Evolutionary conservation across 2,113 vertebrate species (phyloP).

Genomic region (Onychostoma macrolepis): DNA sequence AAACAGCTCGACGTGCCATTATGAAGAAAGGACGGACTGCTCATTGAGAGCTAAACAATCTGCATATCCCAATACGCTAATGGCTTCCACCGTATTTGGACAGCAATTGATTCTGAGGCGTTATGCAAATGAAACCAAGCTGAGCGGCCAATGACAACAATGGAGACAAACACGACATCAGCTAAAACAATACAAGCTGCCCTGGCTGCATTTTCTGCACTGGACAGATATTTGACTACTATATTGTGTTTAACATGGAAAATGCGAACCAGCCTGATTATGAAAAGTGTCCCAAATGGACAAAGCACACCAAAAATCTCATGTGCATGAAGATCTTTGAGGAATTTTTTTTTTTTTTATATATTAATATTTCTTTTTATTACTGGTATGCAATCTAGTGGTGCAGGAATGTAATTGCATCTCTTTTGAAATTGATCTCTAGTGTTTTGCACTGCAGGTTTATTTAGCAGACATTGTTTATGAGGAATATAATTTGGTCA

Average conservation of each 20-base stretch:
- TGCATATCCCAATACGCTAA: constrained; percentile 41
- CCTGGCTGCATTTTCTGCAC: neutral
- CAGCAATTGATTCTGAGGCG: constrained; percentile 35
- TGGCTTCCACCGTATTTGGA: constrained; percentile 21
- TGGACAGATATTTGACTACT: constrained; percentile 3
- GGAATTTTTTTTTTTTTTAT: too few species aligned
- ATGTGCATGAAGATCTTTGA: neutral
- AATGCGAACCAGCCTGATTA: neutral
- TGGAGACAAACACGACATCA: constrained; percentile 39
- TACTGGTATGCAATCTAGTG: constrained; percentile 65
- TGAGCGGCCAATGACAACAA: constrained; percentile 43
- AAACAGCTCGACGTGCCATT: constrained; percentile 27
- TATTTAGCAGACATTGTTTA: neutral
- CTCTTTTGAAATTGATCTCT: neutral
- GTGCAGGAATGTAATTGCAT: constrained; percentile 52
- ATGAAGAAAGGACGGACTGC: constrained; percentile 19
- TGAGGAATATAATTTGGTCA: neutral
- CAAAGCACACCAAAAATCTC: neutral
- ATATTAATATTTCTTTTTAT: too few species aligned
- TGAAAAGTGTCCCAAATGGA: neutral
- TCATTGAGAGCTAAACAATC: constrained; percentile 46
- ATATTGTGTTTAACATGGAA: neutral
- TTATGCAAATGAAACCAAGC: constrained; percentile 48
- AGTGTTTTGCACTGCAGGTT: neutral
- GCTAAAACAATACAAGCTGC: constrained; percentile 22